Evolutionary conservation across 1,140 invertebrate species (phyloP).

Genomic region (Andrena cerasifolii): DNA sequence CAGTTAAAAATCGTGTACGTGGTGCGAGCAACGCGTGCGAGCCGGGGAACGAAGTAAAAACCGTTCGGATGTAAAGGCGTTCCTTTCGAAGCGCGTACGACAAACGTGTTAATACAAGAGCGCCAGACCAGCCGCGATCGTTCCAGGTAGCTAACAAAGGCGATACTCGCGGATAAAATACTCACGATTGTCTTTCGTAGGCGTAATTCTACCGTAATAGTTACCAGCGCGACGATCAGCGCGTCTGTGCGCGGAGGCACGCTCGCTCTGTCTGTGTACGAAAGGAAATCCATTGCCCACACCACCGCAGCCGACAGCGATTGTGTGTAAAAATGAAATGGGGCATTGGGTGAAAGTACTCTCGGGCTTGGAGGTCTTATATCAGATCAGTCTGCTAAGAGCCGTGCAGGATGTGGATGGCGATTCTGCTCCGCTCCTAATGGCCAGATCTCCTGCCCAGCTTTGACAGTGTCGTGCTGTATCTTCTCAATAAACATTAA

Average conservation of each 20-base stretch:
- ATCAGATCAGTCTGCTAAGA: slow-evolving; percentile 71
- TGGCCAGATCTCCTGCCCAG: slow-evolving; percentile 29
- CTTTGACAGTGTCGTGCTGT: slow-evolving; percentile 29
- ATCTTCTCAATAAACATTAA: slow-evolving; percentile 25
- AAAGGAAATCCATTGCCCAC: slow-evolving; percentile 54
- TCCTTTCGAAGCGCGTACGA: background rate
- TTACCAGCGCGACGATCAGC: slow-evolving; percentile 14
- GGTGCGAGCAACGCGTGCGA: too few species aligned
- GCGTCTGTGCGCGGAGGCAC: background rate
- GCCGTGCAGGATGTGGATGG: slow-evolving; percentile 64
- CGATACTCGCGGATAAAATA: slow-evolving; percentile 26
- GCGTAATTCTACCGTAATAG: slow-evolving; percentile 46
- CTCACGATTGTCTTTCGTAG: slow-evolving; percentile 21
- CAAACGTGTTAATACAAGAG: too few species aligned
- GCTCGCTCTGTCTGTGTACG: slow-evolving; percentile 12
- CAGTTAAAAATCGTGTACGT: background rate
- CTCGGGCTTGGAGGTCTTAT: slow-evolving; percentile 71
- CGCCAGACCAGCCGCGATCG: background rate
- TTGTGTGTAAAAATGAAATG: slow-evolving; percentile 81
- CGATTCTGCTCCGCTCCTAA: slow-evolving; percentile 38
- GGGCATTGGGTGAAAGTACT: slow-evolving; percentile 83
- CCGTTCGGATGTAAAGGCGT: too few species aligned
- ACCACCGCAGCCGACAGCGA: slow-evolving; percentile 49
- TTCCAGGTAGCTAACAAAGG: slow-evolving; percentile 14
- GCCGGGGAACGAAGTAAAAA: too few species aligned